Evolutionary conservation across 2,888 invertebrate genomes (phyloP).

Genomic region (Synergus japonicus): DNA sequence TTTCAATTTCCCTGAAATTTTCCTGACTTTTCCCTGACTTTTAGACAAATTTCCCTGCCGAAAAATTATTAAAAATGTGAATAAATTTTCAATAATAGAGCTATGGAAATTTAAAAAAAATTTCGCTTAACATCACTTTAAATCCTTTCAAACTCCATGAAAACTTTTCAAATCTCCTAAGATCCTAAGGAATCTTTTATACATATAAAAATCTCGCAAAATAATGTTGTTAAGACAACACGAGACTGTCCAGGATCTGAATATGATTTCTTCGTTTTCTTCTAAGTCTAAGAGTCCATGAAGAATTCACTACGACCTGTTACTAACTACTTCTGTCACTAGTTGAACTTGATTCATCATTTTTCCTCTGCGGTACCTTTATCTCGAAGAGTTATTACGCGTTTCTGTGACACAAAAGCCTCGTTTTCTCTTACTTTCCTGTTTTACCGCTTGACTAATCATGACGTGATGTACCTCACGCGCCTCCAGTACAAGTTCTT

Average conservation of each 20-base stretch:
- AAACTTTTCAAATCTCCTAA: too few relatives aligned
- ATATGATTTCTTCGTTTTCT: background rate
- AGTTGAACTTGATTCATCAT: slow-evolving; percentile 15
- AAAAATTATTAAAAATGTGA: too few relatives aligned
- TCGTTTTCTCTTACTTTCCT: slow-evolving; percentile 75
- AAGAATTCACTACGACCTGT: slow-evolving; percentile 4
- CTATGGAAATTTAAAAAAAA: too few relatives aligned
- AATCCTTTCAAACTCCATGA: too few relatives aligned
- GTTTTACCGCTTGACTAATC: slow-evolving; percentile 67
- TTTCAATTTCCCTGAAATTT: too few relatives aligned
- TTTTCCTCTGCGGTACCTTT: slow-evolving; percentile 45
- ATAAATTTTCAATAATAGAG: too few relatives aligned
- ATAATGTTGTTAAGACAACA: too few relatives aligned
- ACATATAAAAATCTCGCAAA: too few relatives aligned
- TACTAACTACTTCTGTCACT: slow-evolving; percentile 38
- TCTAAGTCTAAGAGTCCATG: background rate
- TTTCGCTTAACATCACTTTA: too few relatives aligned
- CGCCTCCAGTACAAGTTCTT: slow-evolving; percentile 21
- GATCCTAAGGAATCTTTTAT: too few relatives aligned
- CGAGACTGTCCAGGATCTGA: background rate
- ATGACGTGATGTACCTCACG: slow-evolving; percentile 21
- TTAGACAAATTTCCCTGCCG: too few relatives aligned
- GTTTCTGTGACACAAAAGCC: slow-evolving; percentile 71
- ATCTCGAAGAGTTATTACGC: slow-evolving; percentile 60
- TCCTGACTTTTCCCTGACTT: too few relatives aligned